These are phyloP conservation scores for Euplexia lucipara DNA, from an alignment of 2,888 invertebrate genomes.

Conservation along the genomic window DNA sequence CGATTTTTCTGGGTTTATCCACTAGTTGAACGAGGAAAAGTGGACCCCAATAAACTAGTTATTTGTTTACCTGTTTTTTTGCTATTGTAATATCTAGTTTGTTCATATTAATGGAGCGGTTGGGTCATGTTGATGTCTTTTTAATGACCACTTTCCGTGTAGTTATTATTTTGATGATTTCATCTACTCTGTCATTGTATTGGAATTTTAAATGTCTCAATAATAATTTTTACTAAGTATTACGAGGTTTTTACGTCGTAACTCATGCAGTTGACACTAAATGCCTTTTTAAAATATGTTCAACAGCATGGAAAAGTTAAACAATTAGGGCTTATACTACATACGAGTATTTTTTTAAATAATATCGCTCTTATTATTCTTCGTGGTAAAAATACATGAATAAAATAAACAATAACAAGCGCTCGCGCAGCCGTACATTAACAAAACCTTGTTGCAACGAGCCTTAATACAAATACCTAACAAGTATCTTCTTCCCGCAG, in stretches of 20 bases:
- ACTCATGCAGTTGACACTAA: too few species aligned
- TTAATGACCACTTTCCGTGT: conserved; percentile 11
- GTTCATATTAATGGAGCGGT: conserved; percentile 6
- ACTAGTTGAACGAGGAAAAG: neutral
- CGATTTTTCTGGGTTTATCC: neutral
- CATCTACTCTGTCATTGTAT: neutral
- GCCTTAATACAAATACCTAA: too few species aligned
- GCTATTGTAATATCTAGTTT: conserved; percentile 3
- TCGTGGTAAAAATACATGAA: too few species aligned
- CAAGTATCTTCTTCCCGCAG: conserved; percentile 81
- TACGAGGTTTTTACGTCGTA: too few species aligned
- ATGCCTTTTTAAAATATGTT: too few species aligned
- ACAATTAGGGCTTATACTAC: too few species aligned
- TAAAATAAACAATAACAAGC: too few species aligned
- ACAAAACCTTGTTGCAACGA: too few species aligned
- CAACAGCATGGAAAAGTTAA: too few species aligned
- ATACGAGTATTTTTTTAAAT: too few species aligned
- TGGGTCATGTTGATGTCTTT: conserved; percentile 15
- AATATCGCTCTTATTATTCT: too few species aligned
- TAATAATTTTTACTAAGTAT: neutral
- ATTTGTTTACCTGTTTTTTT: conserved; percentile 7
- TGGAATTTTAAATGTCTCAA: conserved; percentile 4
- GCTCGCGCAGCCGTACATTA: too few species aligned
- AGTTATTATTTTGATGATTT: conserved; percentile 20
- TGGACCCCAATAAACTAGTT: neutral